Percentiles rank a stretch among this genome's conserved stretches.
Conservation (phyloP, 2,113 vertebrate species). For the Camelus bactrianus region DNA sequence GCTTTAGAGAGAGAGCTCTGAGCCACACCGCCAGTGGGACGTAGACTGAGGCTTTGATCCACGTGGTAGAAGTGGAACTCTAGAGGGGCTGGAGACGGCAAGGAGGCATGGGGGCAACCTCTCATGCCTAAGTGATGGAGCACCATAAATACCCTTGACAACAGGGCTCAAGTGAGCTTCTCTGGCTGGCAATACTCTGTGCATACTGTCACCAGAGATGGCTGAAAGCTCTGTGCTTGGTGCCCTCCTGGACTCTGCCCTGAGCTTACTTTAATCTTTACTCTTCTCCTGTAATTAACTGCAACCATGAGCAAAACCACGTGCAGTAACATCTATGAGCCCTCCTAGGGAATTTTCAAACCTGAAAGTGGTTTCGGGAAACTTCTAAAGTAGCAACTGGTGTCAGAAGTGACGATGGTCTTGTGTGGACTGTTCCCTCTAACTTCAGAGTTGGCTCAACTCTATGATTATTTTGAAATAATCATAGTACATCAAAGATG, state of each 20-base stretch:
- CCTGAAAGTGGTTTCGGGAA: background rate
- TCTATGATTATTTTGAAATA: background rate
- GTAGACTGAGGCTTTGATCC: rapidly evolving
- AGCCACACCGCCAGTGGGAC: rapidly evolving
- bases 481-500: background rate
- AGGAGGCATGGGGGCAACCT: rapidly evolving
- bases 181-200: rapidly evolving
- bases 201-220: rapidly evolving
- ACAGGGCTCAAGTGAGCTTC: background rate
- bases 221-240: rapidly evolving
- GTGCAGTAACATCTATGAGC: background rate
- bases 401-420: background rate
- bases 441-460: background rate
- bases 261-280: background rate
- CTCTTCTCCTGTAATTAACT: background rate
- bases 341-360: background rate
- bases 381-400: background rate
- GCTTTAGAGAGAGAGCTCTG: rapidly evolving
- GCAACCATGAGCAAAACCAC: background rate
- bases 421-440: too few species aligned
- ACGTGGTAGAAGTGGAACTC: rapidly evolving
- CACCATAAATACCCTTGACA: background rate
- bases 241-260: background rate
- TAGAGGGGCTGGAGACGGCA: background rate
- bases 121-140: too few species aligned